Percentiles rank a stretch among this genome's conserved stretches.
Conservation (phyloP, 2,797 vertebrate species). For the Chrosomus eos region DNA sequence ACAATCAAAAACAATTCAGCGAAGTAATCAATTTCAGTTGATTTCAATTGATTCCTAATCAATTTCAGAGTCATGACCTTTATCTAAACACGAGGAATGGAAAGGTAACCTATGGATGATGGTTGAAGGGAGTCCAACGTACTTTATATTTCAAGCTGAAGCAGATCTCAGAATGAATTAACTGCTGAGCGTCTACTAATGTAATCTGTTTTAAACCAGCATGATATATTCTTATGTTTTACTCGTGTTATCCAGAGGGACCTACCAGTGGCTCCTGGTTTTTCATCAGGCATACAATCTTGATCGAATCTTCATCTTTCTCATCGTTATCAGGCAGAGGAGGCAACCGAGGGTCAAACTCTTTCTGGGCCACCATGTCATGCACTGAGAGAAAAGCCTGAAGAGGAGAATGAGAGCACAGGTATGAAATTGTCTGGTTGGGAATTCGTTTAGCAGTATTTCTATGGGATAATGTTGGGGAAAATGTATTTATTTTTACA, state of each 20-base stretch:
- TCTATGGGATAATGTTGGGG: background rate
- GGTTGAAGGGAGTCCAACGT: background rate
- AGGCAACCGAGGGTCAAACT: constrained; percentile 86
- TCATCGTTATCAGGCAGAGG: constrained; percentile 85
- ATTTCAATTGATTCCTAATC: constrained; percentile 23
- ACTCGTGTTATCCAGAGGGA: constrained; percentile 40
- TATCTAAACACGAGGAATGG: background rate
- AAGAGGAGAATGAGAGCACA: constrained; percentile 27
- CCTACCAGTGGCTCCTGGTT: constrained; percentile 91
- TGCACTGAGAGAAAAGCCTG: constrained; percentile 90
- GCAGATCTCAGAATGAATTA: background rate
- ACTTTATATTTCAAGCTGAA: constrained; percentile 4
- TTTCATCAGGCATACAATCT: constrained; percentile 93
- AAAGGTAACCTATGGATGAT: constrained; percentile 11
- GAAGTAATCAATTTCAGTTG: constrained; percentile 10
- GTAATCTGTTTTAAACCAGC: background rate
- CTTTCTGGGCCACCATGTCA: constrained; percentile 88
- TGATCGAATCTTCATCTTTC: constrained; percentile 90
- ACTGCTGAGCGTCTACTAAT: background rate
- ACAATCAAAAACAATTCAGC: constrained; percentile 32
- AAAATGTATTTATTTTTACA: background rate
- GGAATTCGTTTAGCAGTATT: background rate
- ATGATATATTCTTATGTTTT: background rate
- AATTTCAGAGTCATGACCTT: constrained; percentile 1
- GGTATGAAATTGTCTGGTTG: background rate